Percentiles rank a stretch among this genome's conserved stretches.
These are phyloP conservation scores for Sula dactylatra DNA, from an alignment of 2,113 vertebrate species.

Conservation along the genomic window DNA sequence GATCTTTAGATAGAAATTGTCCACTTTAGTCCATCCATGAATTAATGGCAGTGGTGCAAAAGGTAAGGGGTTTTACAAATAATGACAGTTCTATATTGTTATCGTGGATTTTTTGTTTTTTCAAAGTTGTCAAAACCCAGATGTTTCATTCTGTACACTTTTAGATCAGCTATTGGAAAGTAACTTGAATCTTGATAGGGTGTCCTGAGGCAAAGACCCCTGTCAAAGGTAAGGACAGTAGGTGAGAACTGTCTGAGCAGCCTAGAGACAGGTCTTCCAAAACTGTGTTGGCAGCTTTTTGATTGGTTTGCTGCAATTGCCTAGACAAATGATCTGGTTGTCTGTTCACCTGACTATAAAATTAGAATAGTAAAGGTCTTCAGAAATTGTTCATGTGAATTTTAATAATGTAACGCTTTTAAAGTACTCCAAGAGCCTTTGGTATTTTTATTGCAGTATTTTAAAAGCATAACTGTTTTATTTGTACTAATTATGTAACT, in stretches of 20 bases:
- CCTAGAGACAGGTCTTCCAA: background rate
- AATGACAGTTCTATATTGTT: background rate
- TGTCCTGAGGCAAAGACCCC: background rate
- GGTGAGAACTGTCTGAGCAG: background rate
- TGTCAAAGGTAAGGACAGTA: background rate
- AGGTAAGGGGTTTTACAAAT: background rate
- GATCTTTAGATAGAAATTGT: background rate
- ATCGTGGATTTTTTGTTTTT: background rate
- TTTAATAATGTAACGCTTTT: background rate
- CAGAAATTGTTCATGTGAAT: background rate
- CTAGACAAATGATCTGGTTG: background rate
- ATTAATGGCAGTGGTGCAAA: background rate
- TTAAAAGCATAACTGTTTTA: background rate
- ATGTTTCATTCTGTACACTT: background rate
- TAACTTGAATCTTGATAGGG: background rate
- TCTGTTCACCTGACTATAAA: background rate
- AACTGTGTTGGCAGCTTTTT: background rate
- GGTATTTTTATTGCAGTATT: background rate
- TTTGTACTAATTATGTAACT: background rate
- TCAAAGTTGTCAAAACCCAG: background rate
- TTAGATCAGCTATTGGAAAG: background rate
- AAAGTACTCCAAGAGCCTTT: background rate
- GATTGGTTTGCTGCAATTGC: background rate
- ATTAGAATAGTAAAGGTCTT: background rate
- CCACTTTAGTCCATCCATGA: background rate